Conservation (phyloP, 2,797 vertebrate genomes). For the Odontamblyopus rebecca region DNA sequence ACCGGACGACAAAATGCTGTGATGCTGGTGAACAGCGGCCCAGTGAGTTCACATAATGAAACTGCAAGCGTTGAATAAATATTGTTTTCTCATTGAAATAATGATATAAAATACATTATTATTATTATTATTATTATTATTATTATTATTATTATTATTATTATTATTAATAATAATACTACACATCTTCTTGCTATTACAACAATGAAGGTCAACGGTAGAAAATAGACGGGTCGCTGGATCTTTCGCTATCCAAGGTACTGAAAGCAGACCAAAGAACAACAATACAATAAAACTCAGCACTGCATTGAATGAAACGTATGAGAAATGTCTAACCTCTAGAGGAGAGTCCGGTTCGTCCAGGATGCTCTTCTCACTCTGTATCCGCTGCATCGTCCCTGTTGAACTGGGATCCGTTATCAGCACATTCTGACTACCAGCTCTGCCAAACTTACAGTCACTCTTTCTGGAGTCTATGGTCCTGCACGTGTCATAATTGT, state of each 20-base stretch:
- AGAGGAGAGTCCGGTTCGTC: too few species aligned
- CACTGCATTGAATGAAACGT: too few species aligned
- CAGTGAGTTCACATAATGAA: neutral
- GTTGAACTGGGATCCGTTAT: conserved; percentile 19
- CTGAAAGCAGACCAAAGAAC: neutral
- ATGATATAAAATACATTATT: too few species aligned
- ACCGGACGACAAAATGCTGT: neutral
- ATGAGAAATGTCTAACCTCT: too few species aligned
- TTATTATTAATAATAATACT: too few species aligned
- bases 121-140: too few species aligned
- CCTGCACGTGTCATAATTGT: conserved; percentile 48
- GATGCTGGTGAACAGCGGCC: conserved; percentile 5
- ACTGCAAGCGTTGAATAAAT: neutral
- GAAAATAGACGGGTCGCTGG: neutral
- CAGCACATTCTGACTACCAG: conserved; percentile 25
- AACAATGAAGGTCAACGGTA: too few species aligned
- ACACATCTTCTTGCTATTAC: too few species aligned
- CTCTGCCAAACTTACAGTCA: neutral
- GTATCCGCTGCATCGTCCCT: neutral
- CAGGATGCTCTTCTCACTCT: neutral
- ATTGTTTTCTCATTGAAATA: too few species aligned
- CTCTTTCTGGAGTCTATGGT: conserved; percentile 33
- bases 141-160: too few species aligned
- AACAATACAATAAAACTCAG: too few species aligned
- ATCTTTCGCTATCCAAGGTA: too few species aligned